Percentiles rank a stretch among this genome's conserved stretches.
phyloP scores from a whole-genome alignment of 2,797 vertebrate species.

The Rhabdophis nuchalis region DNA sequence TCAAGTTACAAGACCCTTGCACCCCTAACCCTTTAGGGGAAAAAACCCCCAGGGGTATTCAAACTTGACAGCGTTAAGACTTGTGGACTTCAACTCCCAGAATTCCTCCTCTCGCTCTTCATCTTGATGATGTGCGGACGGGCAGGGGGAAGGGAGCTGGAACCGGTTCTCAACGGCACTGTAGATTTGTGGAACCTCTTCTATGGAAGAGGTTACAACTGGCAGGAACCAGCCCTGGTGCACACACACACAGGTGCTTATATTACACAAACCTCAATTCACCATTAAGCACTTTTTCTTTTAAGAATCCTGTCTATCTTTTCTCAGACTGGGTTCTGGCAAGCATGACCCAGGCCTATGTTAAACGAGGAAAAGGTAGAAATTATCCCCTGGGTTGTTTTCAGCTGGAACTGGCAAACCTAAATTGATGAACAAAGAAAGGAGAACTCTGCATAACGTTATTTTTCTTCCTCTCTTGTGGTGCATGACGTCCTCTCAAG shows the following conservation, averaged over 20 bases:
- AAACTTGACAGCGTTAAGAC: no score
- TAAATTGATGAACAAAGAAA: background rate
- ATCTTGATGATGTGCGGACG: no score
- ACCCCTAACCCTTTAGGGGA: no score
- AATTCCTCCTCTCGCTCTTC: no score
- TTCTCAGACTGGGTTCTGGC: background rate
- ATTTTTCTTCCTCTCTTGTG: background rate
- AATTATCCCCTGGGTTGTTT: background rate
- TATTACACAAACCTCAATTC: background rate
- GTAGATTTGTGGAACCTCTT: no score
- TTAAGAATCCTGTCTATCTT: background rate
- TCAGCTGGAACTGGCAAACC: background rate
- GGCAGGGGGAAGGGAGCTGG: no score
- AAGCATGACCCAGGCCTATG: background rate
- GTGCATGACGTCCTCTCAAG: background rate
- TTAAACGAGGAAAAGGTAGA: background rate
- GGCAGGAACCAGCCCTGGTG: no score
- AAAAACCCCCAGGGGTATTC: no score
- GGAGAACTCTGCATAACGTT: background rate
- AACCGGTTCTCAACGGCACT: no score
- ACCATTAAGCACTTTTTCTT: background rate
- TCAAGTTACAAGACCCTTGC: no score
- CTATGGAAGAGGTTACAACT: no score
- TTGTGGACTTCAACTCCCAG: no score
- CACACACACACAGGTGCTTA: fast-evolving